Evolutionary conservation across 2,113 vertebrate genomes (phyloP).

Genomic region (Scophthalmus maximus): DNA sequence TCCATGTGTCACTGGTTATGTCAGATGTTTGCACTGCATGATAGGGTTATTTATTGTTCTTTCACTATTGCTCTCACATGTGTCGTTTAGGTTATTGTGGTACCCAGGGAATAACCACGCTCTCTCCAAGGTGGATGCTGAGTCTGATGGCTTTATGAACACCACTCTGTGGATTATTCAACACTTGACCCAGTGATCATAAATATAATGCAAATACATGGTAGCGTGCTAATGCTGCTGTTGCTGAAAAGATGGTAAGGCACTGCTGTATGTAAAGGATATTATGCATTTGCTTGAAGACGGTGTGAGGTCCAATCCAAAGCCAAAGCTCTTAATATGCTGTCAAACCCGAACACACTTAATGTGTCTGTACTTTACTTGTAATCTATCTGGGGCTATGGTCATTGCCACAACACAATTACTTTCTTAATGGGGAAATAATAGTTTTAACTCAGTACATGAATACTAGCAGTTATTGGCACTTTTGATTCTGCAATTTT

Average conservation of each 20-base stretch:
- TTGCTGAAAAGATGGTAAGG: too few species aligned
- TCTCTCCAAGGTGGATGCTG: conserved; percentile 90
- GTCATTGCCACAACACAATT: not conserved
- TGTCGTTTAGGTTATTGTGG: conserved; percentile 87
- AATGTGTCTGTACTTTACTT: conserved; percentile 7
- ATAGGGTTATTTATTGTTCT: conserved; percentile 2
- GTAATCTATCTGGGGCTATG: not conserved
- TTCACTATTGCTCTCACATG: conserved; percentile 15
- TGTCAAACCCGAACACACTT: conserved; percentile 24
- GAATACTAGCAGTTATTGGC: not conserved
- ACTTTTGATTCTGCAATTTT: conserved; percentile 22
- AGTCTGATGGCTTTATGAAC: conserved; percentile 95
- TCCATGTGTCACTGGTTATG: not conserved
- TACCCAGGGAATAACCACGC: conserved; percentile 93
- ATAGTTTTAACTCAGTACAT: conserved; percentile 29
- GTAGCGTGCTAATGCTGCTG: too few species aligned
- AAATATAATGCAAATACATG: not conserved
- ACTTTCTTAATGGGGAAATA: not conserved
- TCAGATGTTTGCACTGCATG: not conserved
- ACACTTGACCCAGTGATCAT: conserved; percentile 75
- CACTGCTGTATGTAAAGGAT: conserved; percentile 6
- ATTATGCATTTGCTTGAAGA: conserved; percentile 9
- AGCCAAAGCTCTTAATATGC: conserved; percentile 55
- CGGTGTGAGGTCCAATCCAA: conserved; percentile 36
- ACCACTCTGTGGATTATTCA: conserved; percentile 89